Percentiles rank a stretch among this genome's conserved stretches.
Evolutionary conservation across 2,113 vertebrate species (phyloP).

Genomic region (Elgaria multicarinata): DNA sequence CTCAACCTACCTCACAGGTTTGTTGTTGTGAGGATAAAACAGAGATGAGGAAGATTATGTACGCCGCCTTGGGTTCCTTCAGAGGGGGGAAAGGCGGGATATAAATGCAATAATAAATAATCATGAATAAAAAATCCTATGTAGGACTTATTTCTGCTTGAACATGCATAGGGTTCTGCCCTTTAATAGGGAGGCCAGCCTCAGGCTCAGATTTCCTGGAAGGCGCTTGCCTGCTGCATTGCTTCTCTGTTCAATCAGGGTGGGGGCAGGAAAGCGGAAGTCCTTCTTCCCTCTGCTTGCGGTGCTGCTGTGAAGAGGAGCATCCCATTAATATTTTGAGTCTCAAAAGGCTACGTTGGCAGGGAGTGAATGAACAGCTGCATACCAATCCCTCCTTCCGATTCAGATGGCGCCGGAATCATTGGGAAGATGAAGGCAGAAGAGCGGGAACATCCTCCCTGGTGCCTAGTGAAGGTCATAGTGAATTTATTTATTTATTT

Average conservation of each 20-base stretch:
- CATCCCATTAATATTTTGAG: background rate
- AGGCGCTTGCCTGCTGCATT: background rate
- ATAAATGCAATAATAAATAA: no score
- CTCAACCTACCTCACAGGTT: no score
- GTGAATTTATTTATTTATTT: no score
- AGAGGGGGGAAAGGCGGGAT: no score
- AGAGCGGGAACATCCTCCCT: rapidly evolving
- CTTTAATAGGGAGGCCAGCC: background rate
- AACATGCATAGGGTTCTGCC: no score
- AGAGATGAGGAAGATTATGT: no score
- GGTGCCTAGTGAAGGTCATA: background rate
- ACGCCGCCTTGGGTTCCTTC: no score
- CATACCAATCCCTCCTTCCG: background rate
- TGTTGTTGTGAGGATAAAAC: no score
- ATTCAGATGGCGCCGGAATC: background rate
- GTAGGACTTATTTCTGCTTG: no score
- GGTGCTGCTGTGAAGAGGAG: background rate
- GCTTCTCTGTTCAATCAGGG: background rate
- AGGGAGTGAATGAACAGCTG: background rate
- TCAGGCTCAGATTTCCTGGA: background rate
- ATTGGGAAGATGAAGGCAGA: background rate
- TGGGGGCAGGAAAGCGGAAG: background rate
- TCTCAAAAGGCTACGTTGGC: background rate
- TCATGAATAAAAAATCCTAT: no score
- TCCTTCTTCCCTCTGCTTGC: background rate